Percentiles rank a stretch among this genome's conserved stretches.
These are phyloP conservation scores for Danio albolineatus DNA, from an alignment of 2,797 vertebrate genomes.

Conservation along the genomic window DNA sequence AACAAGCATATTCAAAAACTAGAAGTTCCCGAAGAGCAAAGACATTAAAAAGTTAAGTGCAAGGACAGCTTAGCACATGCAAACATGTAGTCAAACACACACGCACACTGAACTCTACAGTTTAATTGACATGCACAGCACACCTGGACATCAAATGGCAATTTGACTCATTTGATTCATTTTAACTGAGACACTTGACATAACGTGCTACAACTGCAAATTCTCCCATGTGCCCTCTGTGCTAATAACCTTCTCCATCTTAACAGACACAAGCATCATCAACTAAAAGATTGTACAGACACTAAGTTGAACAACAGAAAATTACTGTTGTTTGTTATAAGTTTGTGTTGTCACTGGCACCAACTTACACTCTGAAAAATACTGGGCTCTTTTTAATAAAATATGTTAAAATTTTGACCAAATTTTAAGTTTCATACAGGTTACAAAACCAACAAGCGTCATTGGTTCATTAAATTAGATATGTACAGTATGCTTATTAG, in stretches of 20 bases:
- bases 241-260: constrained; percentile 48
- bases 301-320: not conserved
- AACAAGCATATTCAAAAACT: not conserved
- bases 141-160: constrained; percentile 58
- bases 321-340: not conserved
- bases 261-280: not conserved
- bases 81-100: not conserved
- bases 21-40: not conserved
- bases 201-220: constrained; percentile 54
- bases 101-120: constrained; percentile 1
- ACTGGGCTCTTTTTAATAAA: no score
- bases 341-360: no score
- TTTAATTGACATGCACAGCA: constrained; percentile 45
- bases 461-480: no score
- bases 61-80: not conserved
- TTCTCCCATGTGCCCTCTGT: constrained; percentile 45
- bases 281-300: not conserved
- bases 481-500: no score
- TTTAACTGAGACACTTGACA: constrained; percentile 50
- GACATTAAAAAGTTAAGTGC: constrained; percentile 2
- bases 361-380: no score
- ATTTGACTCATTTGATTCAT: constrained; percentile 62
- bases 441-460: no score
- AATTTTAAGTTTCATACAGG: no score
- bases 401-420: no score